phyloP scores from a whole-genome alignment of 2,888 invertebrate species.

The Tupiocoris notatus region DNA sequence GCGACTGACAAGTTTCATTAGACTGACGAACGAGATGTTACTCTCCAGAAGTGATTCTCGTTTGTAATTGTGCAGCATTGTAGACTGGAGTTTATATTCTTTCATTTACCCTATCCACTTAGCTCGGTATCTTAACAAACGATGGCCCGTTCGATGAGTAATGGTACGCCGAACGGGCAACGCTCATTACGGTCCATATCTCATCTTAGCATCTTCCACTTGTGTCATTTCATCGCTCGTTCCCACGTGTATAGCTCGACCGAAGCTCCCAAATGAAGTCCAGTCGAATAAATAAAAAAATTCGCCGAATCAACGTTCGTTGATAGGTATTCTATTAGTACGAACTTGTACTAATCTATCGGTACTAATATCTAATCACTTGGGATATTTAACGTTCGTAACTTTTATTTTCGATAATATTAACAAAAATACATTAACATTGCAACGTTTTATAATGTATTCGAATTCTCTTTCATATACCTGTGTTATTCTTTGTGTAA shows the following conservation, averaged over 20 bases:
- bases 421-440: too few species aligned
- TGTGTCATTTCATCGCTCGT: neutral
- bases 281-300: too few species aligned
- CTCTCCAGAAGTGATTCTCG: constrained; percentile 6
- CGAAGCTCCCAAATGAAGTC: too few species aligned
- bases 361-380: too few species aligned
- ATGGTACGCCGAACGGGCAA: neutral
- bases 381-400: too few species aligned
- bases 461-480: too few species aligned
- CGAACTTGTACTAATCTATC: too few species aligned
- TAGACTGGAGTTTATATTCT: neutral
- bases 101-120: constrained; percentile 1
- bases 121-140: constrained; percentile 1
- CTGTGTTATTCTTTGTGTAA: too few species aligned
- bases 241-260: neutral
- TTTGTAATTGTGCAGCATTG: constrained; percentile 13
- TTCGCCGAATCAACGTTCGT: too few species aligned
- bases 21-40: constrained; percentile 11
- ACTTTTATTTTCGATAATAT: too few species aligned
- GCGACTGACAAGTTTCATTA: constrained; percentile 32
- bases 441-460: too few species aligned
- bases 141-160: constrained; percentile 15
- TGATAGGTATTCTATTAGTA: too few species aligned
- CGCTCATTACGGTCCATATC: neutral
- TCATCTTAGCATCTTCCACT: neutral